A percentile compares a stretch with the other conserved stretches of the same genome.
Conservation (phyloP, 2,888 invertebrate genomes). For the Crocallis elinguaria region DNA sequence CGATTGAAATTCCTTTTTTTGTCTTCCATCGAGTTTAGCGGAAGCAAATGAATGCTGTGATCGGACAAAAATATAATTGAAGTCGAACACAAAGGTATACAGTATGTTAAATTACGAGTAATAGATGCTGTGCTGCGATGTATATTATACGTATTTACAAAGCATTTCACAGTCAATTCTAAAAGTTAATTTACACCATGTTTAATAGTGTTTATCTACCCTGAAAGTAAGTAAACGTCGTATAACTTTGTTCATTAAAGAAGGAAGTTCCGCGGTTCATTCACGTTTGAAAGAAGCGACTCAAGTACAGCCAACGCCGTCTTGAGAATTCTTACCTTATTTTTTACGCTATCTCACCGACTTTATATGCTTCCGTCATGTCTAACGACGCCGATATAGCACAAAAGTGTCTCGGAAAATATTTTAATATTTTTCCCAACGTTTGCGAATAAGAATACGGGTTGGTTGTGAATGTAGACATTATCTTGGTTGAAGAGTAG, state of each 20-base stretch:
- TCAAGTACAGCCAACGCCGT: conserved; percentile 17
- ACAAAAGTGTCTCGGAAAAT: conserved; percentile 15
- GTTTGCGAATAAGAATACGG: conserved; percentile 7
- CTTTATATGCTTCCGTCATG: conserved; percentile 25
- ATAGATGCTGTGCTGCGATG: neutral
- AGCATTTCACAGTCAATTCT: too few species aligned
- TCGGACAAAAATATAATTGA: conserved; percentile 35
- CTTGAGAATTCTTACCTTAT: conserved; percentile 20
- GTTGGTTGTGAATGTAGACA: conserved; percentile 32
- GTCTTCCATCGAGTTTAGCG: conserved; percentile 45
- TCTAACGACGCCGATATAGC: conserved; percentile 23
- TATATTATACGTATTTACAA: neutral
- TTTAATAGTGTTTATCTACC: too few species aligned
- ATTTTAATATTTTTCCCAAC: conserved; percentile 19
- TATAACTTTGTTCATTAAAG: conserved; percentile 23
- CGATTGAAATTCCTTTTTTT: conserved; percentile 39
- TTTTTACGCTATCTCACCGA: conserved; percentile 23
- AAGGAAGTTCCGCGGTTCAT: conserved; percentile 20
- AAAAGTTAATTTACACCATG: too few species aligned
- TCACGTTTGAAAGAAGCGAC: conserved; percentile 18
- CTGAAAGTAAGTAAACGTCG: conserved; percentile 16
- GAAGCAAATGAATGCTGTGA: conserved; percentile 45
- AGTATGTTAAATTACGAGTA: conserved; percentile 16
- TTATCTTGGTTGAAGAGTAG: conserved; percentile 5
- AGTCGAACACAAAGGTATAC: conserved; percentile 24